phyloP scores from a whole-genome alignment of 2,797 vertebrate species.

The Spizella passerina region DNA sequence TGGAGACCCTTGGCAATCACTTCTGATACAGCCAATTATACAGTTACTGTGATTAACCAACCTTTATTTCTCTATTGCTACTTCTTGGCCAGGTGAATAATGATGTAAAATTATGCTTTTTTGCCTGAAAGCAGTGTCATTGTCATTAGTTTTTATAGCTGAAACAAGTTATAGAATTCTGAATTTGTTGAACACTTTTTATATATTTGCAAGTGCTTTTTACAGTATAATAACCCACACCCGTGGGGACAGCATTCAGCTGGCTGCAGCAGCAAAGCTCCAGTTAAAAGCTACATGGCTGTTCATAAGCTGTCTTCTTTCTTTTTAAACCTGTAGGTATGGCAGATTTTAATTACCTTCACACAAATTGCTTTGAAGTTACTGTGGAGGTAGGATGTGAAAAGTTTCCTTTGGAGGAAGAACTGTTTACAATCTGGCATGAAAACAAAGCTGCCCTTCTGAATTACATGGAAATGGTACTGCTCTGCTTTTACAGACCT shows the following conservation, averaged over 20 bases:
- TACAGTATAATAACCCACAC: neutral
- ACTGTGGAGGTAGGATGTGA: constrained; percentile 96
- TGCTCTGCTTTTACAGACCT: neutral
- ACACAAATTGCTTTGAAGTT: constrained; percentile 95
- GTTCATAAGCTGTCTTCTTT: neutral
- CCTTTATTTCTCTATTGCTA: neutral
- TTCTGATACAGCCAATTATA: neutral
- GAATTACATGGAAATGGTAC: constrained; percentile 90
- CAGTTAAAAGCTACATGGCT: neutral
- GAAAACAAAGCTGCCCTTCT: constrained; percentile 93
- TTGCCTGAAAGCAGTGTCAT: neutral
- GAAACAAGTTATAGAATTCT: neutral
- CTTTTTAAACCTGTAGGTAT: constrained; percentile 82
- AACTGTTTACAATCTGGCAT: constrained; percentile 91
- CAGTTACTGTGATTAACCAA: neutral
- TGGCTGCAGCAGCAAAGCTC: neutral
- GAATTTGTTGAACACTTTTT: neutral
- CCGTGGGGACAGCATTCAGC: rapidly evolving
- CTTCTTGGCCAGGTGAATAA: neutral
- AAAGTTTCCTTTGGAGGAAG: constrained; percentile 91
- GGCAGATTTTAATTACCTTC: constrained; percentile 98
- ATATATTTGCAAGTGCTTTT: neutral
- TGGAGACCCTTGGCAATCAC: neutral
- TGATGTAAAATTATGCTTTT: neutral
- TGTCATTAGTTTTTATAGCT: neutral